Evolutionary conservation across 2,888 invertebrate species (phyloP), one percentile per base, ranked within the genome.

Genomic region (Tridacna crocea): DNA sequence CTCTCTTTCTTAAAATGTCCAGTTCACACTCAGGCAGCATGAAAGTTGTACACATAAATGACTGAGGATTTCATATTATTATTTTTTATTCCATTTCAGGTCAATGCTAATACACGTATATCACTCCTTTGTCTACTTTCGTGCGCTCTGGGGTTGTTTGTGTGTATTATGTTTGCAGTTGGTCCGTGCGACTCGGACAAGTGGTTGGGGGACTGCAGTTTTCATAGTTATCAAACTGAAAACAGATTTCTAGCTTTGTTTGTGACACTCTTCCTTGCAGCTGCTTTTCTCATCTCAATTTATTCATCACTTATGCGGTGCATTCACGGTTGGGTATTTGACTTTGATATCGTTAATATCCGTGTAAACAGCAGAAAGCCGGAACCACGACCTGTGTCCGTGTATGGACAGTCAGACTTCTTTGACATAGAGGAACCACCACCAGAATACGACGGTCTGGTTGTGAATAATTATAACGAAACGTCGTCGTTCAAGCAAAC

Each of bases 291-390:
- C 24, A 51, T 85, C 27, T 72, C 80, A 0, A 55, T 75, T 8
- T 85, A 85, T 36, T 66, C 80, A 0, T 83, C 83, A 0, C 27
- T 85, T n/a, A 85, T 85, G 82, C 78, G 83, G 12, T 83, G 83
- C 63, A 80, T 81, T 27, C 83, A 85, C 48, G 82, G 83, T 61
- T 85, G 83, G 83, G 85, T 83, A 48, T 85, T 85, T 72, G 85
- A 84, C 66, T 84, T 84, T 66, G 80, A 77, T 26, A 78, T 80
- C 15, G 73, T 79, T 46, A 66, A 68, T 36, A 76, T 76, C 19
- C 66, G 70, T 17, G 75, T 75, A 46, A 77, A 72, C 63, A 70
- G 66, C 51, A 63, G 58, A 47, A 65, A 36, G 15, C 48, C n/a
- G 13, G 68, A 26, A 19, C 68, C 72, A 26, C 58, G 80, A 46